phyloP scores from a whole-genome alignment of 2,797 vertebrate genomes.

The Eptatretus atami region DNA sequence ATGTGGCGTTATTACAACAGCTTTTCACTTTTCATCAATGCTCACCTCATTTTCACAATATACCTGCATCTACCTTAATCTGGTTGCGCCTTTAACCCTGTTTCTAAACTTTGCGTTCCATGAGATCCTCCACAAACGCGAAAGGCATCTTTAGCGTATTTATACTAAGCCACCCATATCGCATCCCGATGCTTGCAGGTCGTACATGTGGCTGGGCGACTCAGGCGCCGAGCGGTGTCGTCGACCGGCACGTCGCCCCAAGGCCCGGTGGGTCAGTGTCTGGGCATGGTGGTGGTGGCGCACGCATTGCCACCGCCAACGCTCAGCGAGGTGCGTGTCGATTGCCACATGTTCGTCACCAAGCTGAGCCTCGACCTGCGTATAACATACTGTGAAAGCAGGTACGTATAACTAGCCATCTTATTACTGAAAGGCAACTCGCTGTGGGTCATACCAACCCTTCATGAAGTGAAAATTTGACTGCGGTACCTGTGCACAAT shows the following conservation, averaged over 20 bases:
- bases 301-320: conserved; percentile 50
- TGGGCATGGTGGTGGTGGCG: conserved; percentile 42
- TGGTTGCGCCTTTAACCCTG: no score
- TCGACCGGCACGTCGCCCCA: conserved; percentile 17
- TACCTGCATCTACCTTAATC: no score
- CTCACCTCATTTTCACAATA: no score
- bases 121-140: no score
- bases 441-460: no score
- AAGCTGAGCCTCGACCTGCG: conserved; percentile 56
- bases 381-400: conserved; percentile 63
- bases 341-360: conserved; percentile 54
- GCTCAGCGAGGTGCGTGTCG: conserved; percentile 48
- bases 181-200: conserved; percentile 18
- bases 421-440: no score
- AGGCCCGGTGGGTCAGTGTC: conserved; percentile 13
- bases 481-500: no score
- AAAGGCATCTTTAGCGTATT: no score
- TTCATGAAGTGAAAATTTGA: no score
- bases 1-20: no score
- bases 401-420: conserved; percentile 15
- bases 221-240: conserved; percentile 17
- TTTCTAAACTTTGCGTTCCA: no score
- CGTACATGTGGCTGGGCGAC: conserved; percentile 48
- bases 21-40: no score
- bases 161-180: background rate